Base-by-base conservation (phyloP, 2,888 invertebrate genomes). In the Abrostola triplasia region DNA sequence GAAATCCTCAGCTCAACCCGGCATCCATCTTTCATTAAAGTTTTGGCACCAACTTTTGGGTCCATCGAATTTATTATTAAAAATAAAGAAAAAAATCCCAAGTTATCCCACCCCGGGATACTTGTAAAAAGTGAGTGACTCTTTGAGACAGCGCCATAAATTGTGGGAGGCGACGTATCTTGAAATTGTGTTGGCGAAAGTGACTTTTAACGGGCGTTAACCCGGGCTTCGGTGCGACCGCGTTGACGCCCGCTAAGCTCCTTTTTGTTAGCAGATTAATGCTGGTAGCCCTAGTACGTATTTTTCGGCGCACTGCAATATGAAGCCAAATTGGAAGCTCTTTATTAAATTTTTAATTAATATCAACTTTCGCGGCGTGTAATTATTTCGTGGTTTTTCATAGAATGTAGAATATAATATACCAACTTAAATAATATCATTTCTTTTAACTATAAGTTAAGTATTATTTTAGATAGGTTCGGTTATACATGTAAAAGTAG, bases 261-360 rank as follows among this genome's bases (percentile, higher is more conserved):
- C 77, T 88, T 90, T 91, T 90, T 90, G 90, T 86, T 82, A 82
- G 76, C 79, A 84, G 88, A 88, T 90, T 90, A 90, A 85, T 81
- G 80, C 79, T 80, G 73, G 66, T 70, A 69, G 73, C 67, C 76
- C 66, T 24, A 60, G 58, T 56, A 51, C 11, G 55, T 69, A 70
- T 66, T 76, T 72, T 55, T 36, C 36, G 42, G 36, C 36, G n/a
- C 24, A 47, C 55, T 66, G 41, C 42, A 60, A 69, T 59, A 62
- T 72, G 53, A 55, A 50, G 48, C 54, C 37, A 59, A 66, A 67
- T 65, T 71, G 59, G n/a, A 62, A 60, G 37, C 50, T 7, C 36
- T 47, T 44, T 59, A 59, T 57, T 40, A 48, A 42, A 36, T 56
- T 67, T 65, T 62, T 59, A 66, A 73, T 66, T 51, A 67, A 65